These are phyloP conservation scores for Holothuria glaberrima DNA, from an alignment of 35 echinoderm and acorn worm genomes.

Conservation along the genomic window DNA sequence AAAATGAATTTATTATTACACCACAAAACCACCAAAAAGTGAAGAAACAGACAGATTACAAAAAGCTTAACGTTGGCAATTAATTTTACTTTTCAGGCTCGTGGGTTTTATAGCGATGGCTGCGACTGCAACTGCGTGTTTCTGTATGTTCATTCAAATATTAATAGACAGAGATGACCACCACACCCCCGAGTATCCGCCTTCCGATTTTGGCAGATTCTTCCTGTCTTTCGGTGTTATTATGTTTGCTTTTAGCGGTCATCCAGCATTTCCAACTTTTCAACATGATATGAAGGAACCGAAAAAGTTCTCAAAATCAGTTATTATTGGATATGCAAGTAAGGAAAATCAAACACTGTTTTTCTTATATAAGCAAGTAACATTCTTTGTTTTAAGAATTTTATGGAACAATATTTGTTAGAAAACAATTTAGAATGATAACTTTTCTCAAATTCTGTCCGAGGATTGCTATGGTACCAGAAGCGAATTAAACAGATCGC, in stretches of 20 bases:
- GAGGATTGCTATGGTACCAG: too few relatives aligned
- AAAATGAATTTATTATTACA: too few relatives aligned
- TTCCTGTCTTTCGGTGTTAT: conserved; percentile 88
- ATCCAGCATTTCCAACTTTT: conserved; percentile 89
- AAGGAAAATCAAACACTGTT: not conserved
- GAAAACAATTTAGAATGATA: too few relatives aligned
- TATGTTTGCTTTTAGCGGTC: conserved; percentile 88
- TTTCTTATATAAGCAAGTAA: too few relatives aligned
- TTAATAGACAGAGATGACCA: conserved; percentile 36
- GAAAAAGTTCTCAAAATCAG: conserved; percentile 65
- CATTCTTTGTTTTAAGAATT: too few relatives aligned
- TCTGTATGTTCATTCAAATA: conserved; percentile 71
- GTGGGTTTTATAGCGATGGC: conserved; percentile 74
- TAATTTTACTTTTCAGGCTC: conserved; percentile 63
- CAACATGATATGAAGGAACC: conserved; percentile 92
- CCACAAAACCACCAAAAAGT: too few relatives aligned
- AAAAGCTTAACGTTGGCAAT: too few relatives aligned
- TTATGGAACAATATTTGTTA: too few relatives aligned
- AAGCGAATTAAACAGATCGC: too few relatives aligned
- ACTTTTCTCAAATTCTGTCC: too few relatives aligned
- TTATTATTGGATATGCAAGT: conserved; percentile 73
- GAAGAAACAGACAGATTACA: too few relatives aligned
- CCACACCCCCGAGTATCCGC: conserved; percentile 13
- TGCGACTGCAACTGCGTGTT: conserved; percentile 74
- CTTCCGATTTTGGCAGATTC: conserved; percentile 72